Percentiles rank a stretch among this genome's conserved stretches.
These are phyloP conservation scores for Malurus elegans DNA, from an alignment of 2,113 vertebrate species.

Conservation along the genomic window DNA sequence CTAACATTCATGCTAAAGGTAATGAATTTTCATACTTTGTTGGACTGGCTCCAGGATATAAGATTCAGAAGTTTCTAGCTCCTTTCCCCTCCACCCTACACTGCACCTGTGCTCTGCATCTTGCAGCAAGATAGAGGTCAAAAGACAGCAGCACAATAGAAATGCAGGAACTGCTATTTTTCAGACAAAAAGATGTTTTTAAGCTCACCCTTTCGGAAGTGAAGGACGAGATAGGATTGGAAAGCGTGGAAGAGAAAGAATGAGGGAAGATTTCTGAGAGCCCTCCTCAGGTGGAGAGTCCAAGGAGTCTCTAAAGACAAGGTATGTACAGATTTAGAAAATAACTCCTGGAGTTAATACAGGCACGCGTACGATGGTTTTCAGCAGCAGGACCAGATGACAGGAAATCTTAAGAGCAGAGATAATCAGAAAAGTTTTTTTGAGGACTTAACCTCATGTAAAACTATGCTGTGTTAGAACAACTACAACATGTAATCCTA, in stretches of 20 bases:
- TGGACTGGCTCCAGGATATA: not conserved
- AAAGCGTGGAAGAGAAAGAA: constrained; percentile 89
- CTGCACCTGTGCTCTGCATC: not conserved
- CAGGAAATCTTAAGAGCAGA: not conserved
- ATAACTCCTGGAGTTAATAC: not conserved
- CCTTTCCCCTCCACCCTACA: not conserved
- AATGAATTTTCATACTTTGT: not conserved
- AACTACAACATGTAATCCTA: not conserved
- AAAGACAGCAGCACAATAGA: not conserved
- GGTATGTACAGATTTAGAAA: constrained; percentile 36
- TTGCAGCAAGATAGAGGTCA: not conserved
- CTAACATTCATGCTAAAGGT: not conserved
- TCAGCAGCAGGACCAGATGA: not conserved
- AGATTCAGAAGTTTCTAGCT: not conserved
- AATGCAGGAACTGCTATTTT: not conserved
- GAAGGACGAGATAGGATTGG: constrained; percentile 89
- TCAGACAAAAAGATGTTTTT: constrained; percentile 34
- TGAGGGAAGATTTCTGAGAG: constrained; percentile 88
- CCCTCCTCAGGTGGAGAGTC: constrained; percentile 82
- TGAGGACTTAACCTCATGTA: not conserved
- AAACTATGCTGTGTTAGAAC: not conserved
- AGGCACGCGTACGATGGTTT: not conserved
- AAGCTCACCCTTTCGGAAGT: constrained; percentile 89
- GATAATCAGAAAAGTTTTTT: not conserved
- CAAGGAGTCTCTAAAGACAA: constrained; percentile 83